phyloP scores from a whole-genome alignment of 2,888 invertebrate species.

The Drosophila borborema region DNA sequence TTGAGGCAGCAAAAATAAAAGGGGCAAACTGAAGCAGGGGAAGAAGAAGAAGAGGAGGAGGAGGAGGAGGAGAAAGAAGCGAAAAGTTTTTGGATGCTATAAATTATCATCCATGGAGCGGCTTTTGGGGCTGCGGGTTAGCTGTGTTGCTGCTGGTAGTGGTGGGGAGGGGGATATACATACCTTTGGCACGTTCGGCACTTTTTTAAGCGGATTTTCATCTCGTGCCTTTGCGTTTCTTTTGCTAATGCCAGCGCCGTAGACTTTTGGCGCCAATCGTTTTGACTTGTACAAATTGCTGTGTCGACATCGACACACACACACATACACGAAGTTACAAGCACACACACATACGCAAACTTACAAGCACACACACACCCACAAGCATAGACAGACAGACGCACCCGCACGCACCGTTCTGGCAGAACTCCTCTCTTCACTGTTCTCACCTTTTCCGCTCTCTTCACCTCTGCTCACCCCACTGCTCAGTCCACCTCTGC shows the following conservation, averaged over 20 bases:
- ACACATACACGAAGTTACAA: slow-evolving; percentile 10
- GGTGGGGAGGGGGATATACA: slow-evolving; percentile 41
- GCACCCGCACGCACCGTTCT: slow-evolving; percentile 72
- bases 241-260: slow-evolving; percentile 64
- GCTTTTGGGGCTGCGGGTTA: background rate
- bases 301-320: slow-evolving; percentile 58
- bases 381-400: slow-evolving; percentile 27
- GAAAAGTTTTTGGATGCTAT: slow-evolving; percentile 81
- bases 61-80: slow-evolving; percentile 44
- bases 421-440: slow-evolving; percentile 21
- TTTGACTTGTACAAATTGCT: slow-evolving; percentile 84
- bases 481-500: background rate
- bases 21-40: background rate
- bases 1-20: slow-evolving; percentile 32
- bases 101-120: slow-evolving; percentile 74
- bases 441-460: slow-evolving; percentile 6
- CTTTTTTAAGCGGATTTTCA: slow-evolving; percentile 76
- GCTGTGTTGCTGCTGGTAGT: no score
- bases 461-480: background rate
- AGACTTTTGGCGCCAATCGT: slow-evolving; percentile 83
- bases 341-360: slow-evolving; percentile 15
- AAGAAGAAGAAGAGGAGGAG: slow-evolving; percentile 44
- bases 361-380: slow-evolving; percentile 22
- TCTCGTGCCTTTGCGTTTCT: slow-evolving; percentile 53
- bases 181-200: slow-evolving; percentile 76